Conservation (phyloP, 2,888 invertebrate species). For the Graphium colonna region DNA sequence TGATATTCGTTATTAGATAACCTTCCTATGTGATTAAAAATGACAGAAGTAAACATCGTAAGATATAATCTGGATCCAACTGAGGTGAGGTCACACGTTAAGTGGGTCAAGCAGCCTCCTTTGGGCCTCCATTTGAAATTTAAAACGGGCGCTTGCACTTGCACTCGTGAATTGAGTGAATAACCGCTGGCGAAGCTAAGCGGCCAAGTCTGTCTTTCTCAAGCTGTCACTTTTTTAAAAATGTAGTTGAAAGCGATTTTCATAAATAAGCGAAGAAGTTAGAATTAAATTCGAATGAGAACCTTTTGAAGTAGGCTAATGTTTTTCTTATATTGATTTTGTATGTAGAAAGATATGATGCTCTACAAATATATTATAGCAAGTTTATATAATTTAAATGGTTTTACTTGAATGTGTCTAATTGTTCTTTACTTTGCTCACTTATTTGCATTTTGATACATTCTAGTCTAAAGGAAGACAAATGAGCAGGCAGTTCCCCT, state of each 20-base stretch:
- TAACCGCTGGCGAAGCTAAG: neutral
- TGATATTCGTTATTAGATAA: too few relatives aligned
- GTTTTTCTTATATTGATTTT: neutral
- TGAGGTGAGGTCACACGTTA: conserved; percentile 2
- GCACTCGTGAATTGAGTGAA: conserved; percentile 10
- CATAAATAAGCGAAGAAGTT: neutral
- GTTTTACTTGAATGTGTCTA: too few relatives aligned
- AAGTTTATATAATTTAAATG: too few relatives aligned
- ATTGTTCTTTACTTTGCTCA: too few relatives aligned
- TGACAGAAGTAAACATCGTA: neutral
- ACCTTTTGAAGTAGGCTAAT: neutral
- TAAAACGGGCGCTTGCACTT: conserved; percentile 16
- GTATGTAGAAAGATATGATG: neutral
- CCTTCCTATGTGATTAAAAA: too few relatives aligned
- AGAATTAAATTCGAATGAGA: neutral
- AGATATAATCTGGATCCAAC: neutral
- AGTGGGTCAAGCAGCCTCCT: conserved; percentile 19
- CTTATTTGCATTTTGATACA: too few relatives aligned
- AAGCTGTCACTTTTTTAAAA: conserved; percentile 2
- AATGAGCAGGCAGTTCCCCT: too few relatives aligned
- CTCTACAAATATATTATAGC: too few relatives aligned
- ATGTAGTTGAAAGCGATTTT: neutral
- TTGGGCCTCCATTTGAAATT: conserved; percentile 16
- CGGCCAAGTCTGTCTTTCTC: conserved; percentile 1
- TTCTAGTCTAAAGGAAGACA: too few relatives aligned